Base-by-base conservation (phyloP, 1,140 invertebrate species). In the Stenopsyche tienmushanensis region DNA sequence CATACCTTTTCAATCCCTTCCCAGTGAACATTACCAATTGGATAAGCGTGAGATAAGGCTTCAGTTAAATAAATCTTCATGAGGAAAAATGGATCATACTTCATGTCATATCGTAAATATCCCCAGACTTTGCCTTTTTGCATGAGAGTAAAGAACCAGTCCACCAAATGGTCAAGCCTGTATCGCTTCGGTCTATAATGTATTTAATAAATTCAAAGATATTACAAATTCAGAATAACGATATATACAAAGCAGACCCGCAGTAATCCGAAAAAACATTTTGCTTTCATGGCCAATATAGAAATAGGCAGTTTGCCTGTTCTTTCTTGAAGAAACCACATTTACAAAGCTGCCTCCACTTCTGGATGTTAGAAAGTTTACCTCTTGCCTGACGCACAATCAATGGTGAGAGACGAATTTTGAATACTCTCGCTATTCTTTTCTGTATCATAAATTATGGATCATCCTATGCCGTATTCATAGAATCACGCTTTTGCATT, bases 1-100 rank as follows among this genome's bases (percentile, higher is more conserved):
- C 76, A 75, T 83, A 92, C 90, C 78, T 83, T 84, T 83, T 96
- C 94, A 24, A 96, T 73, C 63, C 85, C 84, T 73, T 96, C 93
- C 83, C 87, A 88, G 68, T 86, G 85, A 20, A 94, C 69, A 65
- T 83, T 78, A 13, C 83, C 87, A 15, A 87, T 72, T 1, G 92
- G 91, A 71, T 82, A 85, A n/a, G 82, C 82, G 0, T 83, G 80
- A 34, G 80, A 84, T 0, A 90, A 57, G 5, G 77, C 72, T 70
- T 88, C 84, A 24, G 82, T 84, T 0, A 90, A 41, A n/a, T 77
- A 74, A 41, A 91, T 78, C 78, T 88, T 89, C 1, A 88, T 1
- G 64, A 85, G 77, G 70, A 93, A 90, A 5, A 86, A 63, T 1
- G 86, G 87, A 74, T 88, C 85, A 60, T 79, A 90, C 64, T 86